Evolutionary conservation across 2,113 vertebrate genomes (phyloP).

Genomic region (Anoplopoma fimbria): DNA sequence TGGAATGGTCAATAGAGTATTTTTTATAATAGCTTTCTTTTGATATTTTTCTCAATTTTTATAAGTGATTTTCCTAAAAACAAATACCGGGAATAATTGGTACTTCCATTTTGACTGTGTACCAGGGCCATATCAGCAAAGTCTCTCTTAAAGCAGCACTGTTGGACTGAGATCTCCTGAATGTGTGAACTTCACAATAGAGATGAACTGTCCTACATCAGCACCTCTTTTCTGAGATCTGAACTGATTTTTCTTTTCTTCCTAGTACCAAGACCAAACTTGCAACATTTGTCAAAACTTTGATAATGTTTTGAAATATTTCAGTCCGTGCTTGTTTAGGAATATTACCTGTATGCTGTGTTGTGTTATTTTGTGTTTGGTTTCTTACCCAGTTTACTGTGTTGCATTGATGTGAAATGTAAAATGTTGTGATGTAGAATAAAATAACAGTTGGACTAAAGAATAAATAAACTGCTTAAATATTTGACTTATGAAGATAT

Average conservation of each 20-base stretch:
- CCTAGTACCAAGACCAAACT: slow-evolving; percentile 80
- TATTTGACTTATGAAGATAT: slow-evolving; percentile 13
- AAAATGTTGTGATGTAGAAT: slow-evolving; percentile 75
- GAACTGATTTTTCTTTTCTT: slow-evolving; percentile 62
- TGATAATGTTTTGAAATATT: slow-evolving; percentile 76
- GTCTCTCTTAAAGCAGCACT: slow-evolving; percentile 26
- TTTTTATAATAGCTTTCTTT: slow-evolving; percentile 85
- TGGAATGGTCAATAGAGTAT: slow-evolving; percentile 78
- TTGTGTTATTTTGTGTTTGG: slow-evolving; percentile 60
- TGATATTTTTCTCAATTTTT: slow-evolving; percentile 84
- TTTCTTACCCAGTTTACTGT: slow-evolving; percentile 72
- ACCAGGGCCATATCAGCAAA: slow-evolving; percentile 54
- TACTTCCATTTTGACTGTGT: slow-evolving; percentile 73
- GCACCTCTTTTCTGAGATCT: slow-evolving; percentile 37
- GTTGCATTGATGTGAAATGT: slow-evolving; percentile 80
- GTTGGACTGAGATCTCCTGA: background rate
- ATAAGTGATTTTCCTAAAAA: slow-evolving; percentile 78
- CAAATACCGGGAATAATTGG: slow-evolving; percentile 69
- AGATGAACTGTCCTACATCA: slow-evolving; percentile 21
- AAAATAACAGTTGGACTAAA: slow-evolving; percentile 66
- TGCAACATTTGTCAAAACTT: slow-evolving; percentile 74
- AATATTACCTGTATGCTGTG: slow-evolving; percentile 65
- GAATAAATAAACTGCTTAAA: slow-evolving; percentile 63
- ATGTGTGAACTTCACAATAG: background rate
- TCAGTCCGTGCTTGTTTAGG: slow-evolving; percentile 66